Percentiles rank a stretch among this genome's conserved stretches.
Evolutionary conservation across 2,888 invertebrate species (phyloP).

Genomic region (Sinohyriopsis cumingii): DNA sequence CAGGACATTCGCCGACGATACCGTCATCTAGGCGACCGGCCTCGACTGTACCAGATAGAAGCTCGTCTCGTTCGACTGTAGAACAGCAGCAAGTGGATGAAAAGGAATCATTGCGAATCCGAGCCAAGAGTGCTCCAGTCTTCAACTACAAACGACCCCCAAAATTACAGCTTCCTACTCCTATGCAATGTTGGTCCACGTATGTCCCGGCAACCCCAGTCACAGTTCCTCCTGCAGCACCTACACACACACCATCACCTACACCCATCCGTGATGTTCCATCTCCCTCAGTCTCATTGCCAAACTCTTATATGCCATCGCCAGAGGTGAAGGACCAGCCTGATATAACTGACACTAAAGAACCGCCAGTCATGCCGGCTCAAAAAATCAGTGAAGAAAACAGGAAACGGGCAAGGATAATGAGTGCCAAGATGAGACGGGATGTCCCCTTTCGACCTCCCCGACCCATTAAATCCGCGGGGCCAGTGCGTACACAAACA

Average conservation of each 20-base stretch:
- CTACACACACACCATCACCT: slow-evolving; percentile 15
- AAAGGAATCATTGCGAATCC: slow-evolving; percentile 17
- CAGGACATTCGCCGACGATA: slow-evolving; percentile 18
- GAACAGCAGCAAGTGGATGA: background rate
- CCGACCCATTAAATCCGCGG: slow-evolving; percentile 48
- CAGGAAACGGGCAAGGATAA: slow-evolving; percentile 10
- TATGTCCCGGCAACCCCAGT: slow-evolving; percentile 48
- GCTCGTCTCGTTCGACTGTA: background rate
- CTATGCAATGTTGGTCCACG: slow-evolving; percentile 56
- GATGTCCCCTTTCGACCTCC: slow-evolving; percentile 37
- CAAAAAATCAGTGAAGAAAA: slow-evolving; percentile 1
- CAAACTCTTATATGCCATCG: background rate
- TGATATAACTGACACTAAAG: no score
- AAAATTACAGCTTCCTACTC: slow-evolving; percentile 51
- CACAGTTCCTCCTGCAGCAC: slow-evolving; percentile 23
- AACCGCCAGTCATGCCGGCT: background rate
- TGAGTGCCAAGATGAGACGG: slow-evolving; percentile 50
- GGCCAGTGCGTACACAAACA: slow-evolving; percentile 36
- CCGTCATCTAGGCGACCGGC: slow-evolving; percentile 29
- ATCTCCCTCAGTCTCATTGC: slow-evolving; percentile 5
- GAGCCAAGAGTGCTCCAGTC: slow-evolving; percentile 50
- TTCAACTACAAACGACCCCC: slow-evolving; percentile 51
- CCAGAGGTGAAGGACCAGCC: background rate
- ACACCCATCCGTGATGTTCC: slow-evolving; percentile 8
- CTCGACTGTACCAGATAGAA: slow-evolving; percentile 17